Base-by-base conservation (phyloP, 2,888 invertebrate genomes). In the Acrobasis repandana region DNA sequence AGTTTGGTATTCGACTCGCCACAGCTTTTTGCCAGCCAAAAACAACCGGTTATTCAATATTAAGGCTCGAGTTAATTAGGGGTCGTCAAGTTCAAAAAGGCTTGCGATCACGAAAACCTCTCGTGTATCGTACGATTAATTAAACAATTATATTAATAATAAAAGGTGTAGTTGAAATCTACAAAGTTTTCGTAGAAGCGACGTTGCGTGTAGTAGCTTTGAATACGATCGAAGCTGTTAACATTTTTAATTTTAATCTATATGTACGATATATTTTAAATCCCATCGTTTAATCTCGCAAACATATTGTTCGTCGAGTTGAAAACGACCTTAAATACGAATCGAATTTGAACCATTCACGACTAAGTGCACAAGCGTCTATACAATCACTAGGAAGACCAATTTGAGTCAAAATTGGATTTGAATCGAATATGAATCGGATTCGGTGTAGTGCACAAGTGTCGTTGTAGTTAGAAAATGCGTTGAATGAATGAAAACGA, bases 21-120 rank as follows among this genome's bases (percentile, higher is more conserved):
- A 20, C 20, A 51, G 20, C 28, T 51, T 59, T 59, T 59, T 58
- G 58, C 49, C 18, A 33, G 46, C 15, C 38, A 15, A 43, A 38
- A 59, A 50, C 20, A 59, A 59, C 59, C 59, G 59, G 59, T 59
- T 59, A 20, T 10, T n/a, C 9, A 56, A 43, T 10, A 38, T 9
- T 43, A 20, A 33, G 9, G 18, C 38, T 10, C 38, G 8, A 38
- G 11, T 18, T 10, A 51, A 51, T 33, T 51, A 61, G 15, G n/a
- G 16, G 15, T 15, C 43, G 33, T 14, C 34, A 38, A 48, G 38
- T 61, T 48, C 56, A 56, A 56, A 56, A 43, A 56, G 18, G 52
- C 16, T 52, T 16, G 34, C 52, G 16, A 18, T 36, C 52, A 52
- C 52, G 52, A 52, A 52, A 16, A 52, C 36, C 52, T 10, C 52